phyloP scores from a whole-genome alignment of 2,797 vertebrate species.

The Catharus ustulatus region DNA sequence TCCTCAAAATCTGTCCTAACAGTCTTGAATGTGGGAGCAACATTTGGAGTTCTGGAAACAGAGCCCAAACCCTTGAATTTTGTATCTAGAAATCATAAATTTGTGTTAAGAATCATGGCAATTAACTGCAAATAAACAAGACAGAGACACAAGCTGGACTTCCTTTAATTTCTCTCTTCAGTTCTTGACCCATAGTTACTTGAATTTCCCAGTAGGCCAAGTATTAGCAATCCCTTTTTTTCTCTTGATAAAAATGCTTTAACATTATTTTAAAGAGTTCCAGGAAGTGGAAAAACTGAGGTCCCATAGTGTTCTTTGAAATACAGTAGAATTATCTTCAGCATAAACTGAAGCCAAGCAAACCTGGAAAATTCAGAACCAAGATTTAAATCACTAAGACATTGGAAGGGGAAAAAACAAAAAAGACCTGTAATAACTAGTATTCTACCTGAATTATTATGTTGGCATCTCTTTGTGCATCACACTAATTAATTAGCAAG shows the following conservation, averaged over 20 bases:
- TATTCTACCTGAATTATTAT: not conserved
- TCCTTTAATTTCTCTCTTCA: not conserved
- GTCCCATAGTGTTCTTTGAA: not conserved
- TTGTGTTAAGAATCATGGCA: not conserved
- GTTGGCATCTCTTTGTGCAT: not conserved
- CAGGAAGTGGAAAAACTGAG: not conserved
- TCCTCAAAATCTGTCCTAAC: not conserved
- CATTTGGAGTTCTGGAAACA: not conserved
- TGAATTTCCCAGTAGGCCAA: not conserved
- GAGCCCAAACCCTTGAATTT: not conserved
- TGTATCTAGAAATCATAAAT: not conserved
- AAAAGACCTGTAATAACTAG: not conserved
- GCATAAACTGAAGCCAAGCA: not conserved
- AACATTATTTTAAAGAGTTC: not conserved
- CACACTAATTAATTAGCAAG: not conserved
- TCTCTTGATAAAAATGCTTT: not conserved
- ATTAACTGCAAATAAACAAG: not conserved
- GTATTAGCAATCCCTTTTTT: not conserved
- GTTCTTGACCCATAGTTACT: not conserved
- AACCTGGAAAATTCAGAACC: not conserved
- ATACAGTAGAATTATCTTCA: not conserved
- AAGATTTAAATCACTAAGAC: not conserved
- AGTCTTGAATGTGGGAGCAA: not conserved
- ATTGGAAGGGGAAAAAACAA: not conserved
- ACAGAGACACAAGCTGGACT: not conserved